phyloP scores from a whole-genome alignment of 2,888 invertebrate species.

The Brenthis hecate region DNA sequence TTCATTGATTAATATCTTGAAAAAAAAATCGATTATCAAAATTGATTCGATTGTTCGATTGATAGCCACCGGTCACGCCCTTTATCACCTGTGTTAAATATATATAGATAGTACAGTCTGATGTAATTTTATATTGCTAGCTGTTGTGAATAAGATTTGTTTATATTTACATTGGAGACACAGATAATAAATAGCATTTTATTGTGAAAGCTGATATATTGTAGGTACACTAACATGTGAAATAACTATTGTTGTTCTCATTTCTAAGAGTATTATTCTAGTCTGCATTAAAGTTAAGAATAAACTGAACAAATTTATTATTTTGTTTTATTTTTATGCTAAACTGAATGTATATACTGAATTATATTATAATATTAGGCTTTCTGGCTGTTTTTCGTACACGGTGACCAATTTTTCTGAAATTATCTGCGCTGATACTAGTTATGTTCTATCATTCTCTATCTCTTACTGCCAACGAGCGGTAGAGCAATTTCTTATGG shows the following conservation, averaged over 20 bases:
- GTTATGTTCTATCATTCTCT: too few species aligned
- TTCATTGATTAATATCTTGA: slow-evolving; percentile 6
- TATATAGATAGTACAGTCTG: slow-evolving; percentile 62
- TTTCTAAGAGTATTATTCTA: slow-evolving; percentile 83
- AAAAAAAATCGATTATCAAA: slow-evolving; percentile 1
- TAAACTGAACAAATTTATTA: slow-evolving; percentile 76
- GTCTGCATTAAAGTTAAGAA: slow-evolving; percentile 83
- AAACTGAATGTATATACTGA: not conserved
- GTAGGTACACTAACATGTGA: slow-evolving; percentile 81
- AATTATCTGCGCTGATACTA: too few species aligned
- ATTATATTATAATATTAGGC: too few species aligned
- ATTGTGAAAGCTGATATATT: slow-evolving; percentile 77
- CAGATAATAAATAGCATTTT: slow-evolving; percentile 80
- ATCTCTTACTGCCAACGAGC: too few species aligned
- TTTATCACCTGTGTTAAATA: slow-evolving; percentile 39
- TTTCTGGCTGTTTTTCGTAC: too few species aligned
- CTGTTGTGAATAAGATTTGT: slow-evolving; percentile 82
- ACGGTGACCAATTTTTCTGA: too few species aligned
- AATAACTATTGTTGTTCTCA: slow-evolving; percentile 82
- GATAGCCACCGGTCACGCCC: slow-evolving; percentile 51
- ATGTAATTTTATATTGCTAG: slow-evolving; percentile 81
- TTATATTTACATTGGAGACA: slow-evolving; percentile 79
- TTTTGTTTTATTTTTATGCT: slow-evolving; percentile 51
- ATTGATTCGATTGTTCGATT: not conserved
- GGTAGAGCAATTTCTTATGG: too few species aligned